A percentile compares a stretch with the other conserved stretches of the same genome.
Conservation (phyloP, 2,113 vertebrate species). For the Hepsetus odoe region DNA sequence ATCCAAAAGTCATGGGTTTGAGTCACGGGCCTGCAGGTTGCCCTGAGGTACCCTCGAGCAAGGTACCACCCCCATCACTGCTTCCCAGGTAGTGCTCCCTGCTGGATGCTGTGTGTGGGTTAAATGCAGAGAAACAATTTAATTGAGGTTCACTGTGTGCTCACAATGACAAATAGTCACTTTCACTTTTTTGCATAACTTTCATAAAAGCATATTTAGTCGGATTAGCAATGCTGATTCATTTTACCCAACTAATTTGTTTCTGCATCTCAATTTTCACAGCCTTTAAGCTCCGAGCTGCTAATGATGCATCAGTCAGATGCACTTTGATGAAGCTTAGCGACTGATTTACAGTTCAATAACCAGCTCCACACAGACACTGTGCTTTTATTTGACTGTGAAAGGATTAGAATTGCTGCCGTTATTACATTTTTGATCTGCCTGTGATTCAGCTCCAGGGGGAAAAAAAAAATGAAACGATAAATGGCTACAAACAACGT, state of each 20-base stretch:
- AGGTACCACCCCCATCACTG: too few relatives aligned
- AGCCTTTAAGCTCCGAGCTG: conserved; percentile 66
- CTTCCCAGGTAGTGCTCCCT: background rate
- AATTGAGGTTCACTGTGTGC: background rate
- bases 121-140: too few relatives aligned
- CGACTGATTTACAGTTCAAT: conserved; percentile 66
- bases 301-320: conserved; percentile 59
- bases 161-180: too few relatives aligned
- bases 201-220: too few relatives aligned
- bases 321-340: conserved; percentile 63
- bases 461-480: background rate
- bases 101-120: too few relatives aligned
- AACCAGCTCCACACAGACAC: conserved; percentile 52
- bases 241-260: conserved; percentile 47
- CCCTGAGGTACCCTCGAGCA: too few relatives aligned
- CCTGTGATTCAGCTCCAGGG: background rate
- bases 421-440: background rate
- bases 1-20: too few relatives aligned
- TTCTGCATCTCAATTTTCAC: conserved; percentile 68
- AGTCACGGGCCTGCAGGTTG: too few relatives aligned
- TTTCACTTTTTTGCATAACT: too few relatives aligned
- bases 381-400: conserved; percentile 63
- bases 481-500: background rate
- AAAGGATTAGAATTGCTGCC: conserved; percentile 40
- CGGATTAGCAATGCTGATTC: conserved; percentile 30